phyloP scores from a whole-genome alignment of 2,888 invertebrate species.

The Phalera bucephala region DNA sequence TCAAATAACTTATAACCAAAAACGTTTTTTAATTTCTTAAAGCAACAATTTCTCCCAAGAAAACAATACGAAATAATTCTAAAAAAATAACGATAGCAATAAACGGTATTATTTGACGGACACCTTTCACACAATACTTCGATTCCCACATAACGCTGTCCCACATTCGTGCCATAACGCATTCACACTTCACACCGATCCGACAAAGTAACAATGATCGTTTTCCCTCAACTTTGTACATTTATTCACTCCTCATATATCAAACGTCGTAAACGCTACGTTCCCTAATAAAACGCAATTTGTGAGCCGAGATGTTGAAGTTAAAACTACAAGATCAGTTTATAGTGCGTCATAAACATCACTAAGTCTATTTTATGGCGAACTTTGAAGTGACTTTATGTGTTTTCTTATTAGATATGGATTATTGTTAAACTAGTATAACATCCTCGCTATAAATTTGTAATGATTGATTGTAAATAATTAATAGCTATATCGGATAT shows the following conservation, averaged over 20 bases:
- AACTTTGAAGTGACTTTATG: slow-evolving; percentile 60
- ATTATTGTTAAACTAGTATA: slow-evolving; percentile 40
- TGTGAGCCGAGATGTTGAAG: slow-evolving; percentile 63
- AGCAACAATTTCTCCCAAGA: too few species aligned
- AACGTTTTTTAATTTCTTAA: too few species aligned
- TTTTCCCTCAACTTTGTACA: slow-evolving; percentile 39
- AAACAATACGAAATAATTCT: too few species aligned
- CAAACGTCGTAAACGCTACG: slow-evolving; percentile 59
- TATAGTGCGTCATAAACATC: slow-evolving; percentile 60
- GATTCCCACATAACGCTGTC: slow-evolving; percentile 13
- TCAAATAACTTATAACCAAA: too few species aligned
- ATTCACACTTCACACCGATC: slow-evolving; percentile 9
- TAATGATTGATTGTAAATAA: slow-evolving; percentile 45
- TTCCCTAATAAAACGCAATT: slow-evolving; percentile 70
- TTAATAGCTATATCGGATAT: slow-evolving; percentile 22
- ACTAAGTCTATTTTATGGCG: slow-evolving; percentile 53
- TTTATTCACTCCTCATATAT: slow-evolving; percentile 43
- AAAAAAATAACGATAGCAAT: too few species aligned
- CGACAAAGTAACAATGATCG: slow-evolving; percentile 24
- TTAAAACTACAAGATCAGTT: slow-evolving; percentile 67
- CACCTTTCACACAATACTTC: slow-evolving; percentile 3
- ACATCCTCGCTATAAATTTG: slow-evolving; percentile 40
- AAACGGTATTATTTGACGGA: background rate
- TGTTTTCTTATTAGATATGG: slow-evolving; percentile 46
- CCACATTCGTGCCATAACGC: slow-evolving; percentile 12